A percentile compares a stretch with the other conserved stretches of the same genome.
phyloP scores from a whole-genome alignment of 2,797 vertebrate genomes.

The Arnoldichthys spilopterus region DNA sequence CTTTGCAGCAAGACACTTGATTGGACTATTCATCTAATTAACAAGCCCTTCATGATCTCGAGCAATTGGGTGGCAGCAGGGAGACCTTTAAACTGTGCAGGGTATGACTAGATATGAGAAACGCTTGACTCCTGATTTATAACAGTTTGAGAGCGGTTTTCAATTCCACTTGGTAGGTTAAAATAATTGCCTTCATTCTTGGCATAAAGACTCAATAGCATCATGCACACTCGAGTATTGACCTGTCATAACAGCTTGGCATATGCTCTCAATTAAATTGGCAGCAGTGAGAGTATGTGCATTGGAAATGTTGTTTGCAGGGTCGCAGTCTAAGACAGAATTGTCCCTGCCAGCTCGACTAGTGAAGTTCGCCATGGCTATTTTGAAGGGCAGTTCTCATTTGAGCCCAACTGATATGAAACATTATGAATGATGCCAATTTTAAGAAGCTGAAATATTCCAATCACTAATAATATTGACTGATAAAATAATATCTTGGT shows the following conservation, averaged over 20 bases:
- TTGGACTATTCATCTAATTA: slow-evolving; percentile 4
- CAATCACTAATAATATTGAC: neutral
- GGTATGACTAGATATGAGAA: neutral
- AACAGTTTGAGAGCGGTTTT: neutral
- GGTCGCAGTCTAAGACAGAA: slow-evolving; percentile 22
- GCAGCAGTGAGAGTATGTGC: slow-evolving; percentile 18
- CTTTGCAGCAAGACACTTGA: slow-evolving; percentile 5
- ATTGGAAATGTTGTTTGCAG: slow-evolving; percentile 21
- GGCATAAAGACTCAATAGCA: slow-evolving; percentile 27
- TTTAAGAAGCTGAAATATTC: neutral
- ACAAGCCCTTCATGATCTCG: slow-evolving; percentile 22
- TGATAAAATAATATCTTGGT: too few species aligned
- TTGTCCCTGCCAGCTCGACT: slow-evolving; percentile 26
- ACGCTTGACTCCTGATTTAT: slow-evolving; percentile 10
- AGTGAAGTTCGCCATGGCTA: slow-evolving; percentile 13
- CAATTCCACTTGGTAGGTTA: slow-evolving; percentile 11
- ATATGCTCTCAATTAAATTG: slow-evolving; percentile 42
- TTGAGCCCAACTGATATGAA: neutral
- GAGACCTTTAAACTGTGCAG: slow-evolving; percentile 9
- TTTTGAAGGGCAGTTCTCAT: neutral
- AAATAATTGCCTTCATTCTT: slow-evolving; percentile 41
- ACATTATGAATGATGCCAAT: neutral
- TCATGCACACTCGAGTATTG: slow-evolving; percentile 34
- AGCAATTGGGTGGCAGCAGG: slow-evolving; percentile 5
- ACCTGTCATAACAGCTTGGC: slow-evolving; percentile 45